Percentiles rank a stretch among this genome's conserved stretches.
phyloP scores from a whole-genome alignment of 2,888 invertebrate genomes.

The Cordilura impudica region DNA sequence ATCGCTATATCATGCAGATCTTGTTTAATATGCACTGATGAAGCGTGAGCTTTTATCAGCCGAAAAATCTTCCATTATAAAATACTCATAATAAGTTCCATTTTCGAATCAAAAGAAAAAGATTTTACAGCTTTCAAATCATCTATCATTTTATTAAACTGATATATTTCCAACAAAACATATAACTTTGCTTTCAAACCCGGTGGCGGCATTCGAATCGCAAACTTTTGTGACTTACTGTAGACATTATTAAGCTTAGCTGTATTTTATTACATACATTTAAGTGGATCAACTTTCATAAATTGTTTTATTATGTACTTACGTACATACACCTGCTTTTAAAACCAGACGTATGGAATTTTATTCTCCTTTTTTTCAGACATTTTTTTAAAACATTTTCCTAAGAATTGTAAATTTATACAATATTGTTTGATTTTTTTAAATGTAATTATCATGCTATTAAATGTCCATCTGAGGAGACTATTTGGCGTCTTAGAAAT shows the following conservation, averaged over 20 bases:
- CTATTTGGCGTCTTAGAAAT: slow-evolving; percentile 56
- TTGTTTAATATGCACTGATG: too few relatives aligned
- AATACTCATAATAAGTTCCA: too few relatives aligned
- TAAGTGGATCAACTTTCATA: slow-evolving; percentile 54
- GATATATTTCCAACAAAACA: too few relatives aligned
- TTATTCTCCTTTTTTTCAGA: slow-evolving; percentile 2
- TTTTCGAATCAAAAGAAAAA: too few relatives aligned
- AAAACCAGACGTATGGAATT: slow-evolving; percentile 26
- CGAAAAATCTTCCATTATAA: too few relatives aligned
- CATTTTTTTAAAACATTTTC: slow-evolving; percentile 31
- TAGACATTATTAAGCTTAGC: neutral
- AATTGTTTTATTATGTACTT: slow-evolving; percentile 11
- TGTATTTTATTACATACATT: slow-evolving; percentile 35
- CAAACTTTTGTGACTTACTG: slow-evolving; percentile 12
- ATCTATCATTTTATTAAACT: too few relatives aligned
- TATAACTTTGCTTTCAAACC: too few relatives aligned
- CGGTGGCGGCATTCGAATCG: too few relatives aligned
- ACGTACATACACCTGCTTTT: slow-evolving; percentile 40
- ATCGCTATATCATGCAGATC: too few relatives aligned
- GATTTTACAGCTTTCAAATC: too few relatives aligned
- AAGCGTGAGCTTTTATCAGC: too few relatives aligned
- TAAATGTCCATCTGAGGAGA: slow-evolving; percentile 59
- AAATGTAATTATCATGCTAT: slow-evolving; percentile 35
- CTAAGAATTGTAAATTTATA: slow-evolving; percentile 53
- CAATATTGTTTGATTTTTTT: slow-evolving; percentile 15